Evolutionary conservation across 2,113 vertebrate species (phyloP).

Genomic region (Petrocephalus zakoni): DNA sequence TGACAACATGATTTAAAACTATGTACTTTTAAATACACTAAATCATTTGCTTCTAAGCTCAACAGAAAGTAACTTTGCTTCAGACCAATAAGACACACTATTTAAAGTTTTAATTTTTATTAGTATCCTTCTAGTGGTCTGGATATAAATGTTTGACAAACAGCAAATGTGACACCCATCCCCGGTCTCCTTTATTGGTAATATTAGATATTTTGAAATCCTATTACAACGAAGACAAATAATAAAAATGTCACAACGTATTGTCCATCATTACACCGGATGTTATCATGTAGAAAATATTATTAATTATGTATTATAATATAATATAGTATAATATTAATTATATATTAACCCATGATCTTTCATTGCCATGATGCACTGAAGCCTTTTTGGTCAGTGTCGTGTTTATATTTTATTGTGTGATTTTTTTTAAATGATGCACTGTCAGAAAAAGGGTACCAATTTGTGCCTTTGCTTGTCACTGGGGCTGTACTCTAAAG

Average conservation of each 20-base stretch:
- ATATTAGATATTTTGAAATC: background rate
- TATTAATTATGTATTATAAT: background rate
- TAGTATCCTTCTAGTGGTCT: background rate
- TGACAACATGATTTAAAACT: background rate
- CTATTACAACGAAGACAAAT: background rate
- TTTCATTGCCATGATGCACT: too few relatives aligned
- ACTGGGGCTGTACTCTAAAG: too few relatives aligned
- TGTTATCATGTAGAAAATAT: background rate
- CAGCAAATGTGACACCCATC: background rate
- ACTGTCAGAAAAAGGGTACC: too few relatives aligned
- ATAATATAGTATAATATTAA: too few relatives aligned
- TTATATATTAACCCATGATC: background rate
- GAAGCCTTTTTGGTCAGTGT: background rate
- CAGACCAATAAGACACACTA: background rate
- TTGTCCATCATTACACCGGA: background rate
- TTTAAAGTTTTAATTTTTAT: background rate
- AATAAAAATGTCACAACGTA: background rate
- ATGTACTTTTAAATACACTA: background rate
- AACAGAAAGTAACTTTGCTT: background rate
- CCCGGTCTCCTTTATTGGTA: background rate
- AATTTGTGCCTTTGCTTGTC: too few relatives aligned
- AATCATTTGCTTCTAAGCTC: background rate
- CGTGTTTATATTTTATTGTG: background rate
- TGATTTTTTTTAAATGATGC: background rate
- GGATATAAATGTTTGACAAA: background rate